phyloP scores from a whole-genome alignment of 2,888 invertebrate genomes.

The Zygaena filipendulae region DNA sequence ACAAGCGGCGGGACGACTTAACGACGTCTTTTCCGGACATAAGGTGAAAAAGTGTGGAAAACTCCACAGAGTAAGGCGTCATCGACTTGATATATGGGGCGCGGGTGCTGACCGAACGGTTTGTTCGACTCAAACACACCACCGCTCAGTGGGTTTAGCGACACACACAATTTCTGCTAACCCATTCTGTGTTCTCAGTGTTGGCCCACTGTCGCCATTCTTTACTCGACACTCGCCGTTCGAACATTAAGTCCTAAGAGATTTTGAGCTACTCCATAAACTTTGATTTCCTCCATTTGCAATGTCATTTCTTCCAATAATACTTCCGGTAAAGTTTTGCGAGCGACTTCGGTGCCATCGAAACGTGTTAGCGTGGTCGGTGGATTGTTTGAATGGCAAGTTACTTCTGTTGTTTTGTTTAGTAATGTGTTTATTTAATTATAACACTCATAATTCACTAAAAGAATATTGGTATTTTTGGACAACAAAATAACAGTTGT shows the following conservation, averaged over 20 bases:
- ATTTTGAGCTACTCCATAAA: constrained; percentile 37
- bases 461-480: too few species aligned
- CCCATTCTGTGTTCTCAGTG: background rate
- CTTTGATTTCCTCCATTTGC: constrained; percentile 48
- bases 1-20: background rate
- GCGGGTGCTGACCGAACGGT: constrained; percentile 49
- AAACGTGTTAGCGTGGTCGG: too few species aligned
- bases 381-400: too few species aligned
- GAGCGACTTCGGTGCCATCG: too few species aligned
- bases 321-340: too few species aligned
- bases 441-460: too few species aligned
- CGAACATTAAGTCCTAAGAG: constrained; percentile 41
- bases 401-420: too few species aligned
- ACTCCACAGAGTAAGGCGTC: constrained; percentile 40
- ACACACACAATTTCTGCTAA: constrained; percentile 1
- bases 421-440: too few species aligned
- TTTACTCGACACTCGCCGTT: constrained; percentile 26
- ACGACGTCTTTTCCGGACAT: background rate
- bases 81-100: constrained; percentile 49
- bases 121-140: constrained; percentile 52
- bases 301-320: constrained; percentile 39
- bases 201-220: too few species aligned
- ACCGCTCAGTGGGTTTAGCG: constrained; percentile 30
- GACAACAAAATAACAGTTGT: too few species aligned
- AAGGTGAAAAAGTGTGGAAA: constrained; percentile 28